These are phyloP conservation scores for Papilio xuthus DNA, from an alignment of 1,140 invertebrate genomes.

Conservation along the genomic window DNA sequence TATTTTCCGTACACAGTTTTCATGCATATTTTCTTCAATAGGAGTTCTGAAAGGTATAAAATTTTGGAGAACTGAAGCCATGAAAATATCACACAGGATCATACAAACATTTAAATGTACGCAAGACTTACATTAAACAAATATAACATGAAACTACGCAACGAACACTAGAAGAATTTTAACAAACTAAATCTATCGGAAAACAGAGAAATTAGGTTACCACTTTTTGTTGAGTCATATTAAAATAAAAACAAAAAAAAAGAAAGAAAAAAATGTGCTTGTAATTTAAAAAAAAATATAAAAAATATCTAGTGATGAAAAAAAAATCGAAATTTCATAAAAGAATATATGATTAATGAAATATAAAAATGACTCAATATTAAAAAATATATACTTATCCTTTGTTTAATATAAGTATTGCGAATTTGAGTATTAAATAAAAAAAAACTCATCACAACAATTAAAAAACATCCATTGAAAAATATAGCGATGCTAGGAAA, in stretches of 20 bases:
- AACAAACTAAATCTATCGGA: conserved; percentile 48
- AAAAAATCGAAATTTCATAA: background rate
- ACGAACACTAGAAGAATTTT: conserved; percentile 24
- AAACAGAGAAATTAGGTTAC: conserved; percentile 78
- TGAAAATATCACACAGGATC: conserved; percentile 38
- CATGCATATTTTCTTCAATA: background rate
- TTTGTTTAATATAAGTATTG: conserved; percentile 77
- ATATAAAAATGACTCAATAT: conserved; percentile 30
- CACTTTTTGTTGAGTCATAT: conserved; percentile 74
- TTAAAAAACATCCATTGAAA: conserved; percentile 19
- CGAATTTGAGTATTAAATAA: conserved; percentile 44
- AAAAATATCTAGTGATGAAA: background rate
- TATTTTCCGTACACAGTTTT: background rate
- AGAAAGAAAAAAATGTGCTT: conserved; percentile 48
- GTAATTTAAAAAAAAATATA: background rate
- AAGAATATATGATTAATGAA: background rate
- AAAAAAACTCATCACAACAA: conserved; percentile 20
- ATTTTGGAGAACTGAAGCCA: conserved; percentile 1
- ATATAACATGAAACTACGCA: conserved; percentile 45
- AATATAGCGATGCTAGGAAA: background rate
- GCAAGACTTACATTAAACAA: conserved; percentile 78
- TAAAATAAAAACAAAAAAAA: conserved; percentile 50
- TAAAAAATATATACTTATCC: conserved; percentile 24
- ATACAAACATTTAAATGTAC: conserved; percentile 35
- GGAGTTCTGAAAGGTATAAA: background rate